These are phyloP conservation scores for Ceyx erithaca DNA, from an alignment of 2,797 vertebrate genomes.

Conservation along the genomic window DNA sequence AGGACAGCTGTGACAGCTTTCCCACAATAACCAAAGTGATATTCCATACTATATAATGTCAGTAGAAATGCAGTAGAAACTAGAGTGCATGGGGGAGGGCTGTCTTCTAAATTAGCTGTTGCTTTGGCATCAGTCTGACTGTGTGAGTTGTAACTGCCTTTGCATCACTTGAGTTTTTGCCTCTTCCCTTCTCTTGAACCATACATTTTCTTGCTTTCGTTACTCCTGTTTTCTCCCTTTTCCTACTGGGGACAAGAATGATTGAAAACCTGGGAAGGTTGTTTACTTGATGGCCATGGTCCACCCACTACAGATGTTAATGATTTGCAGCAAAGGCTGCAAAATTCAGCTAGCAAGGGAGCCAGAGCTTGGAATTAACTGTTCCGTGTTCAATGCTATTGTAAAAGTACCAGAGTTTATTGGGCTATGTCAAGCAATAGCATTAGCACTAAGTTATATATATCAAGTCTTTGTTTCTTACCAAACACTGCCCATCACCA, in stretches of 20 bases:
- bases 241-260: background rate
- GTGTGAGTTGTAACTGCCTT: background rate
- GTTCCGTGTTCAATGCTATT: background rate
- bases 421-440: background rate
- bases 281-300: background rate
- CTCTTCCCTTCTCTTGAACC: background rate
- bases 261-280: background rate
- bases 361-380: background rate
- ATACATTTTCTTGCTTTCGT: background rate
- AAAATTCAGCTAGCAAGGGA: background rate
- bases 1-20: background rate
- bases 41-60: rapidly evolving
- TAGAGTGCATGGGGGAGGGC: no score
- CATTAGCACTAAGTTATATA: background rate
- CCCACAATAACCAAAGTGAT: background rate
- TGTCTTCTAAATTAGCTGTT: background rate
- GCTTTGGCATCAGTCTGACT: background rate
- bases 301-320: background rate
- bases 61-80: background rate
- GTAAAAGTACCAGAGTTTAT: background rate
- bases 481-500: background rate
- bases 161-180: background rate
- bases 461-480: background rate
- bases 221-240: background rate
- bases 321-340: background rate